These are phyloP conservation scores for Danio tinwini DNA, from an alignment of 2,797 vertebrate species.

Conservation along the genomic window DNA sequence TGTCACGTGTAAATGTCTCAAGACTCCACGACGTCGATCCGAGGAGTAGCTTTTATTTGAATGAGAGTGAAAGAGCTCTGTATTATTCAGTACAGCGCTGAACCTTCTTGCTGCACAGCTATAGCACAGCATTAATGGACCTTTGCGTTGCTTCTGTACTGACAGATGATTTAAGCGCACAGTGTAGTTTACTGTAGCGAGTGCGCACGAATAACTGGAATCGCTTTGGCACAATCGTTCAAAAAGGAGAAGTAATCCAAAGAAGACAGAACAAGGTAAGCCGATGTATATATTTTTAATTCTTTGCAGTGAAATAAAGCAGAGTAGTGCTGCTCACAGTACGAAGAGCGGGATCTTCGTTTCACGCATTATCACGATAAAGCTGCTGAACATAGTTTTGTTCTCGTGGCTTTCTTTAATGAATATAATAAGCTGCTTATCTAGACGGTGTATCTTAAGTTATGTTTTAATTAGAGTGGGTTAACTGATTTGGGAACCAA, in stretches of 20 bases:
- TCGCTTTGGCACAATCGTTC: not conserved
- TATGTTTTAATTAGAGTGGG: not conserved
- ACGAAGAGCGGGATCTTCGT: not conserved
- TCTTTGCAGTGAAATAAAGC: not conserved
- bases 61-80: conserved; percentile 8
- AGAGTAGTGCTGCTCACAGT: not conserved
- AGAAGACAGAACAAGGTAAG: conserved; percentile 47
- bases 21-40: conserved; percentile 2
- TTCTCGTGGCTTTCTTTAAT: not conserved
- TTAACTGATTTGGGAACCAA: not conserved
- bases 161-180: not conserved
- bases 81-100: conserved; percentile 29
- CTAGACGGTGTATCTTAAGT: not conserved
- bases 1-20: conserved; percentile 1
- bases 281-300: not conserved
- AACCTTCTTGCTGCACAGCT: not conserved
- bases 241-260: not conserved
- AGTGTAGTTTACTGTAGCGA: conserved; percentile 20
- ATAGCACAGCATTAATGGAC: not conserved
- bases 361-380: not conserved
- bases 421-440: not conserved
- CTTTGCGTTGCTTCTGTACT: not conserved
- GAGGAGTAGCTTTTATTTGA: conserved; percentile 13
- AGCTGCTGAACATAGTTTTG: not conserved
- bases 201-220: conserved; percentile 8